phyloP scores from a whole-genome alignment of 1,140 invertebrate genomes.

The Panagrolaimus sp. region DNA sequence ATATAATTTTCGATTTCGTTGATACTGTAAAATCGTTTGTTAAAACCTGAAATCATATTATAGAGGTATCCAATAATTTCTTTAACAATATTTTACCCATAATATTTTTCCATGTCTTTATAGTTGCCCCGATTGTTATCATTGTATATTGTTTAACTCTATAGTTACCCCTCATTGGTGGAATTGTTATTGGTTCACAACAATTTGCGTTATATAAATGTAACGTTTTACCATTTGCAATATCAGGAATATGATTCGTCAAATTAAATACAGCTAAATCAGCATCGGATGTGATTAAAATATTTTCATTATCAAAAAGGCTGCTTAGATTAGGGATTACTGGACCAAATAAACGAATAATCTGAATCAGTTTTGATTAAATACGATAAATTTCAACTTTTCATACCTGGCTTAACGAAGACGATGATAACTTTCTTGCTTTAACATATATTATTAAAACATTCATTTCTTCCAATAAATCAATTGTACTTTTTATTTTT shows the following conservation, averaged over 20 bases:
- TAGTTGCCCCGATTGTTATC: not conserved
- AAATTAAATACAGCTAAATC: not conserved
- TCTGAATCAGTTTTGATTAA: too few species aligned
- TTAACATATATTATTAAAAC: not conserved
- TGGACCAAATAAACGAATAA: not conserved
- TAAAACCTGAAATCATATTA: too few species aligned
- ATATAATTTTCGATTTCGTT: not conserved
- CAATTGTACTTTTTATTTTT: not conserved
- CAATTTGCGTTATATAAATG: not conserved
- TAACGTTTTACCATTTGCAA: not conserved
- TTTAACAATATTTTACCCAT: not conserved
- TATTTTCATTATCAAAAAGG: too few species aligned
- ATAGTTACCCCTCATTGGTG: not conserved
- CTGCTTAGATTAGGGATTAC: not conserved
- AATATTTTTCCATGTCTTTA: not conserved
- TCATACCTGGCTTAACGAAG: not conserved
- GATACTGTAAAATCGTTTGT: not conserved
- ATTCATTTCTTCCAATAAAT: not conserved
- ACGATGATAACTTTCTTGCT: not conserved
- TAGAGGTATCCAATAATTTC: too few species aligned
- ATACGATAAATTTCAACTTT: too few species aligned
- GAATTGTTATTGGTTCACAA: not conserved
- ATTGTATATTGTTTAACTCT: not conserved
- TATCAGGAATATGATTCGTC: conserved; percentile 1
- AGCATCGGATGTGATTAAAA: not conserved